phyloP scores from a whole-genome alignment of 2,888 invertebrate genomes.

The Encarsia formosa region DNA sequence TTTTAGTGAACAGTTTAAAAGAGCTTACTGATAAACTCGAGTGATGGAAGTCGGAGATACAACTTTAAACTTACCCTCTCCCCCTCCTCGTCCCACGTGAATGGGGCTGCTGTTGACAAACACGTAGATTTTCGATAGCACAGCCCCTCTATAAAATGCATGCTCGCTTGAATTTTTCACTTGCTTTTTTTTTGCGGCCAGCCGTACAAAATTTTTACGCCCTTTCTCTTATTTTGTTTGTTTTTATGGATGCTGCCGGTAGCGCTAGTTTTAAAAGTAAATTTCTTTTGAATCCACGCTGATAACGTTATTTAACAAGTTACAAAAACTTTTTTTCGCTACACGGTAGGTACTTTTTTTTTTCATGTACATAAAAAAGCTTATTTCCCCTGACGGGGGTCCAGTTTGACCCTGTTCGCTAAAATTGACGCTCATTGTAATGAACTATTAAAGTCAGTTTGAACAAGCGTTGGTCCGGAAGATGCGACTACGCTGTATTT shows the following conservation, averaged over 20 bases:
- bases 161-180: slow-evolving; percentile 10
- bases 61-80: not conserved
- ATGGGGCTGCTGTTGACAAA: slow-evolving; percentile 11
- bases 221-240: too few species aligned
- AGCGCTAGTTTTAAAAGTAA: too few species aligned
- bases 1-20: slow-evolving; percentile 11
- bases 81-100: not conserved
- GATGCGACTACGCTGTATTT: slow-evolving; percentile 28
- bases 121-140: slow-evolving; percentile 6
- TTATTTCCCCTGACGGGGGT: too few species aligned
- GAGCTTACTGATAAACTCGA: slow-evolving; percentile 12
- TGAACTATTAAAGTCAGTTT: slow-evolving; percentile 29
- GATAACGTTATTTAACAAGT: too few species aligned
- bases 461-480: too few species aligned
- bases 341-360: too few species aligned
- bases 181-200: slow-evolving; percentile 3
- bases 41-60: slow-evolving; percentile 15
- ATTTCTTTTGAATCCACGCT: too few species aligned
- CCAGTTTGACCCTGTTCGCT: too few species aligned
- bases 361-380: too few species aligned
- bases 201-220: too few species aligned
- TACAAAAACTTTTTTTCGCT: slow-evolving; percentile 4
- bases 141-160: slow-evolving; percentile 14
- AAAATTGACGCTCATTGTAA: slow-evolving; percentile 19
- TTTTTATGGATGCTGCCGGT: too few species aligned